Evolutionary conservation across 1,140 invertebrate species (phyloP), one percentile per base, ranked within the genome.

Genomic region (Laodelphax striatellus): DNA sequence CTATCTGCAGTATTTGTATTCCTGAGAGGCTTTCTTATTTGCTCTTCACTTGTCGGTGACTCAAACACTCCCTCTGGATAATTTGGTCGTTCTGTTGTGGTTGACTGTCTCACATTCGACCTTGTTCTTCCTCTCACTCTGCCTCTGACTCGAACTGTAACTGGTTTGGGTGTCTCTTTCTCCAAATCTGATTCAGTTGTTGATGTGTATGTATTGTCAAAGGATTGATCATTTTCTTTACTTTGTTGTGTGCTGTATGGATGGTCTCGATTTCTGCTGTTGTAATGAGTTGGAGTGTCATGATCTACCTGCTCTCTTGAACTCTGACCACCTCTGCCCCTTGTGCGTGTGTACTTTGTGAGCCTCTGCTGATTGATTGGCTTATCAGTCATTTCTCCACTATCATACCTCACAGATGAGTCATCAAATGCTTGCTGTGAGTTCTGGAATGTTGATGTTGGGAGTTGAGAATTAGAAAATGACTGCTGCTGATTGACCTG

Each of bases 31-130:
- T 38, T 38, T 13, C 34, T 38, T 38, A 38, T 38, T 11, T 38
- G 34, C 34, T 38, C 34, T 38, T 38, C 34, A 28, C 6, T 28
- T 28, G 24, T 6, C 6, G 24, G 24, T 28, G 24, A 28, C 34
- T 38, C 34, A 38, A 38, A 13, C 10, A 38, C 34, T 11, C 34
- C 34, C 10, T 38, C 21, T 24, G 59, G 59, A 21, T 60, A 60
- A 42, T 60, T 60, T 22, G 59, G 59, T 55, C 19, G 13, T 44
- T 60, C 59, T 10, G 59, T 60, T 21, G 59, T 60, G 4, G 52
- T 54, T 22, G 59, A 22, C 11, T 58, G 43, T 13, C 22, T 17
- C 31, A 38, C 38, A 14, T 13, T 44, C 28, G 59, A 22, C 44
- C 59, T 19, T 28, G 54, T 52, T 42, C 59, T 54, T 17, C 16